These are phyloP conservation scores for Dastarcus helophoroides DNA, from an alignment of 2,888 invertebrate genomes.

Conservation along the genomic window DNA sequence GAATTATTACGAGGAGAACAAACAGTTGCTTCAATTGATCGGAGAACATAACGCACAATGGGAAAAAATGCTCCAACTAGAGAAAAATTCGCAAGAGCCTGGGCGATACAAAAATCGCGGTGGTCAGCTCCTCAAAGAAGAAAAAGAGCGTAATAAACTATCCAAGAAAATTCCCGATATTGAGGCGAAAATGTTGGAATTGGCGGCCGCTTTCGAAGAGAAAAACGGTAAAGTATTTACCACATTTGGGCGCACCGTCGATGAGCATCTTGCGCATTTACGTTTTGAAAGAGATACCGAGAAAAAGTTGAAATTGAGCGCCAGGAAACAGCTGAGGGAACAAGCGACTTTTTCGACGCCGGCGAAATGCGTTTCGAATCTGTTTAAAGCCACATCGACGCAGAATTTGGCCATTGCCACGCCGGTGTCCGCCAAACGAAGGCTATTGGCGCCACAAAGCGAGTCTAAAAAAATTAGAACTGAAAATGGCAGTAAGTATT, in stretches of 20 bases:
- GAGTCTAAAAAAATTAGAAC: no score
- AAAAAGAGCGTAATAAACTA: slow-evolving; percentile 73
- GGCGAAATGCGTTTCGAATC: no score
- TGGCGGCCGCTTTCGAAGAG: slow-evolving; percentile 45
- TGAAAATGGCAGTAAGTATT: no score
- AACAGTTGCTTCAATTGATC: slow-evolving; percentile 51
- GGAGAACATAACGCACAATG: slow-evolving; percentile 58
- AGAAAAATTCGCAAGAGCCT: slow-evolving; percentile 67
- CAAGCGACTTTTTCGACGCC: no score
- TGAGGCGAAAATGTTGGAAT: slow-evolving; percentile 49
- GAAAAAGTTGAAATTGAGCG: slow-evolving; percentile 2
- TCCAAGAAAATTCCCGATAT: slow-evolving; percentile 61
- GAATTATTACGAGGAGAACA: slow-evolving; percentile 51
- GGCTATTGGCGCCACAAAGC: no score
- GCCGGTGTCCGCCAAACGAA: no score
- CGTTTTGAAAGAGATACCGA: no score
- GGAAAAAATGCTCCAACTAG: slow-evolving; percentile 63
- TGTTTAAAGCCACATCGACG: no score
- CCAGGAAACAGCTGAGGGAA: slow-evolving; percentile 1
- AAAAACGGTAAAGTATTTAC: slow-evolving; percentile 45
- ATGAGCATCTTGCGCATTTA: no score
- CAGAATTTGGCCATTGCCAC: no score
- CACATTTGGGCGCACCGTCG: no score
- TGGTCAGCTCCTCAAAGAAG: slow-evolving; percentile 73
- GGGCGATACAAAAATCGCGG: slow-evolving; percentile 82